A percentile compares a stretch with the other conserved stretches of the same genome.
Evolutionary conservation across 2,888 invertebrate species (phyloP).

Genomic region (Agrenia bidenticulata): DNA sequence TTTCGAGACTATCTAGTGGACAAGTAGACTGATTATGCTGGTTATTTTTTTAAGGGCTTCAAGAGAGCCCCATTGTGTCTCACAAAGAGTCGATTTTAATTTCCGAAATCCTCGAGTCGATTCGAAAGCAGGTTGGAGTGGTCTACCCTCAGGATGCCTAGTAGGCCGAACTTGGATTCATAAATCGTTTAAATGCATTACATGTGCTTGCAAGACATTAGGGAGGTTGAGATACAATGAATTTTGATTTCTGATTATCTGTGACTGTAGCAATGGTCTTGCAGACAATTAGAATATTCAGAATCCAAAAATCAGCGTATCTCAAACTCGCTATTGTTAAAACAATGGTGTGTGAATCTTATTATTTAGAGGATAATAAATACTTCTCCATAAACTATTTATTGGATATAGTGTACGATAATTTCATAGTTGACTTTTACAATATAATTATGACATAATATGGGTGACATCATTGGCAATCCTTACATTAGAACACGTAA

Average conservation of each 20-base stretch:
- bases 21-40: not conserved
- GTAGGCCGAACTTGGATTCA: not conserved
- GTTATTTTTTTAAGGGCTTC: conserved; percentile 60
- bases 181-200: no score
- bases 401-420: not conserved
- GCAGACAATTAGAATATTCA: no score
- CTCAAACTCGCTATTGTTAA: no score
- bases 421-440: conserved; percentile 9
- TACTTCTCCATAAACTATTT: not conserved
- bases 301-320: no score
- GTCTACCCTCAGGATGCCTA: conserved; percentile 60
- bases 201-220: no score
- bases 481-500: conserved; percentile 1
- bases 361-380: no score
- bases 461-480: conserved; percentile 4
- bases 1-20: not conserved
- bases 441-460: conserved; percentile 6
- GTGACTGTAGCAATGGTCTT: no score
- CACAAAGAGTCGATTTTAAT: conserved; percentile 69
- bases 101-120: conserved; percentile 70
- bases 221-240: no score
- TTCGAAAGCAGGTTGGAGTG: conserved; percentile 70
- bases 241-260: no score
- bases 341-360: no score
- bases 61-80: conserved; percentile 69